Percentiles rank a stretch among this genome's conserved stretches.
These are phyloP conservation scores for Trichopoda pennipes DNA, from an alignment of 2,888 invertebrate species.

Conservation along the genomic window DNA sequence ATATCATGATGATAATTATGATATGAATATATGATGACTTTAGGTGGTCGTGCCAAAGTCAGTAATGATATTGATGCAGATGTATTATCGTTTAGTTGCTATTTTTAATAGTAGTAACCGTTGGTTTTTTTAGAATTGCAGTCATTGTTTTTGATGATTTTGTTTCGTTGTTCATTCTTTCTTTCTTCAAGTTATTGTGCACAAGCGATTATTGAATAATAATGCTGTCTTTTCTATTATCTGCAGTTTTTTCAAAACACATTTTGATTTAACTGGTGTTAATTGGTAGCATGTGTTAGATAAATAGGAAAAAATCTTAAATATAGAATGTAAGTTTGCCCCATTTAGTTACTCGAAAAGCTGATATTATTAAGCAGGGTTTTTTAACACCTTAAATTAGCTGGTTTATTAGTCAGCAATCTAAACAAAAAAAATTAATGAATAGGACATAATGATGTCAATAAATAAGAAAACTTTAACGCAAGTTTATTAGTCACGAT, in stretches of 20 bases:
- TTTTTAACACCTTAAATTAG: too few relatives aligned
- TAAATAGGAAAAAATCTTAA: too few relatives aligned
- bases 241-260: conserved; percentile 47
- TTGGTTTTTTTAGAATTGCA: conserved; percentile 48
- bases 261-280: conserved; percentile 51
- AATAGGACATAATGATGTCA: too few relatives aligned
- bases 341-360: too few relatives aligned
- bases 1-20: conserved; percentile 43
- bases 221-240: conserved; percentile 23
- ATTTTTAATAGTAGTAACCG: conserved; percentile 66
- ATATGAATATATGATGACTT: conserved; percentile 29
- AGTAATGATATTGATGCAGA: conserved; percentile 50
- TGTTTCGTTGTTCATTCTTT: neutral
- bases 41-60: conserved; percentile 20
- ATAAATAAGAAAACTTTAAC: too few relatives aligned
- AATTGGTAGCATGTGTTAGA: conserved; percentile 27
- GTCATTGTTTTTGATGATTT: conserved; percentile 11
- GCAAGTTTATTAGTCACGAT: too few relatives aligned
- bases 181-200: conserved; percentile 34
- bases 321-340: too few relatives aligned
- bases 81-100: conserved; percentile 63
- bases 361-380: too few relatives aligned
- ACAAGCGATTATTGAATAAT: conserved; percentile 21
- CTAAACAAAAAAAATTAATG: too few relatives aligned
- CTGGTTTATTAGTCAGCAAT: too few relatives aligned